Evolutionary conservation across 2,113 vertebrate species (phyloP).

Genomic region (Pristiophorus japonicus): DNA sequence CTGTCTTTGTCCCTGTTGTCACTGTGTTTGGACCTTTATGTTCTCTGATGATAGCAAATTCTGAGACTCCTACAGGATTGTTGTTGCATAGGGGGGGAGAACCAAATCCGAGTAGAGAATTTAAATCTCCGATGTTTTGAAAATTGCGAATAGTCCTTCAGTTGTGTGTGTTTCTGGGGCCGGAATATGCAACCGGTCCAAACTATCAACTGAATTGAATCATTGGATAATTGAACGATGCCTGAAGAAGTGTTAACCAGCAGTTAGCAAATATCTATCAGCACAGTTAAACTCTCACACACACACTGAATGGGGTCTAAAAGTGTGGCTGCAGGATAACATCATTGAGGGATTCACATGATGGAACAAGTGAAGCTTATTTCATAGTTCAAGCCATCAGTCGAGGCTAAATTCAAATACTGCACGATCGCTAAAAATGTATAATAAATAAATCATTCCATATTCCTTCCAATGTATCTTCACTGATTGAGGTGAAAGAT

Average conservation of each 20-base stretch:
- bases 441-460: not conserved
- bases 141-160: not conserved
- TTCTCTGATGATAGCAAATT: not conserved
- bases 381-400: not conserved
- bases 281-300: not conserved
- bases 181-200: not conserved
- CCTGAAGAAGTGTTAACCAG: too few species aligned
- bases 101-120: not conserved
- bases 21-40: not conserved
- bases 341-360: not conserved
- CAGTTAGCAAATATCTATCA: not conserved
- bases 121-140: not conserved
- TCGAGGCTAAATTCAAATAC: not conserved
- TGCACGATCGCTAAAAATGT: not conserved
- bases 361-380: not conserved
- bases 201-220: not conserved
- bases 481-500: not conserved
- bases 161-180: not conserved
- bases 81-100: not conserved
- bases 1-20: not conserved
- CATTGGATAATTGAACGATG: not conserved
- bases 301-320: not conserved
- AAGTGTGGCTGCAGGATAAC: not conserved
- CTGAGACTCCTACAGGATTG: not conserved
- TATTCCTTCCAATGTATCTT: not conserved